A percentile compares a stretch with the other conserved stretches of the same genome.
phyloP scores from a whole-genome alignment of 2,888 invertebrate species.

The Sinopyrophorus schimmeli region DNA sequence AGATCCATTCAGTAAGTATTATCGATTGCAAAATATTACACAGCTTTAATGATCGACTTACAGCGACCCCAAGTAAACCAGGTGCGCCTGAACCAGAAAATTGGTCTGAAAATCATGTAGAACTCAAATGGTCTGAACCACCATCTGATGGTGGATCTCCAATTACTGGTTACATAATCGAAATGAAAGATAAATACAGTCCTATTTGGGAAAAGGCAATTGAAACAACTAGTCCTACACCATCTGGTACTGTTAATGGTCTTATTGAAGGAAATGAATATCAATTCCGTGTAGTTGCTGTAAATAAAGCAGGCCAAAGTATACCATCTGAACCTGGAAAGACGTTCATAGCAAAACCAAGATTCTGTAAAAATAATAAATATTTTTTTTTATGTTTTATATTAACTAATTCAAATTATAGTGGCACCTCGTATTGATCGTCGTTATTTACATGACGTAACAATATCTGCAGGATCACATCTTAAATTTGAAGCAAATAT shows the following conservation, averaged over 20 bases:
- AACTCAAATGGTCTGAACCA: conserved; percentile 89
- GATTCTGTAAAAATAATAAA: no score
- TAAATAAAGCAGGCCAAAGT: conserved; percentile 94
- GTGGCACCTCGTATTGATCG: conserved; percentile 96
- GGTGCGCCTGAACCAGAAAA: conserved; percentile 89
- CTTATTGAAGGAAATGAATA: conserved; percentile 95
- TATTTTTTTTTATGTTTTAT: conserved; percentile 5
- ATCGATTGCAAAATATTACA: no score
- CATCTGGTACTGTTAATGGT: conserved; percentile 82
- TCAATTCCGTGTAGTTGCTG: conserved; percentile 93
- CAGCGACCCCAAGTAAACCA: conserved; percentile 85
- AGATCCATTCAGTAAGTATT: conserved; percentile 87
- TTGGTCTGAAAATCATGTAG: conserved; percentile 91
- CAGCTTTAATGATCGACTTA: conserved; percentile 25
- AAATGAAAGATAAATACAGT: conserved; percentile 90
- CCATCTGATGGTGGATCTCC: conserved; percentile 92
- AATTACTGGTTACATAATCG: conserved; percentile 89
- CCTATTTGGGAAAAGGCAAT: conserved; percentile 92
- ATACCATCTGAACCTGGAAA: conserved; percentile 89
- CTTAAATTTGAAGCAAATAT: conserved; percentile 93
- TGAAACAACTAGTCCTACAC: conserved; percentile 75
- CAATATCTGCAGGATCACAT: conserved; percentile 88
- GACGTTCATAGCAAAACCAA: conserved; percentile 82
- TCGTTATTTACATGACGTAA: conserved; percentile 85
- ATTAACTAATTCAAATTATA: conserved; percentile 48